These are phyloP conservation scores for Cephus pulcher DNA, from an alignment of 2,888 invertebrate genomes.

Conservation along the genomic window DNA sequence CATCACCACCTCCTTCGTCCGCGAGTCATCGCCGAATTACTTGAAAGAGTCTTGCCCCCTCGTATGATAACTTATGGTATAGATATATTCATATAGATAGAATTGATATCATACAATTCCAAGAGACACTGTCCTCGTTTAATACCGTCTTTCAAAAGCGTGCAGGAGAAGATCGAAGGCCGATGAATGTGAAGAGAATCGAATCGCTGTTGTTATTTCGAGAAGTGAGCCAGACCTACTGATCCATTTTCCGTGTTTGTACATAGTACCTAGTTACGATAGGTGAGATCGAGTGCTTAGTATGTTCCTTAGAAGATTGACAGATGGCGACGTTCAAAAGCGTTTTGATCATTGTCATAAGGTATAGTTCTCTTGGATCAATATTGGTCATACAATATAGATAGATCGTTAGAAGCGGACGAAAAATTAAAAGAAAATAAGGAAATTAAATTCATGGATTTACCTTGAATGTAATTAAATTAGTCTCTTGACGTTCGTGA, in stretches of 20 bases:
- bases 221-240: slow-evolving; percentile 37
- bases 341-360: background rate
- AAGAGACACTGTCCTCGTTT: slow-evolving; percentile 5
- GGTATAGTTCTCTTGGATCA: background rate
- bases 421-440: background rate
- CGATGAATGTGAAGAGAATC: slow-evolving; percentile 2
- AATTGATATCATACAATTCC: background rate
- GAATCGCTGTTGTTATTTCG: slow-evolving; percentile 33
- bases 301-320: background rate
- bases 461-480: background rate
- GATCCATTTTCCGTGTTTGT: slow-evolving; percentile 24
- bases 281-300: background rate
- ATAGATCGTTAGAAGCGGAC: background rate
- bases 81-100: background rate
- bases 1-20: slow-evolving; percentile 42
- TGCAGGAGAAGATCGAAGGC: background rate
- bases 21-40: slow-evolving; percentile 35
- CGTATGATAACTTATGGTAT: background rate
- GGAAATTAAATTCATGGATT: background rate
- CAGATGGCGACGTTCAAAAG: background rate
- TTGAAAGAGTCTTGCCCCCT: slow-evolving; percentile 15
- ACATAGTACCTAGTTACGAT: background rate
- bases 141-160: background rate
- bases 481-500: background rate
- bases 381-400: background rate